These are phyloP conservation scores for Gallirallus australis DNA, from an alignment of 2,797 vertebrate genomes.

Conservation along the genomic window DNA sequence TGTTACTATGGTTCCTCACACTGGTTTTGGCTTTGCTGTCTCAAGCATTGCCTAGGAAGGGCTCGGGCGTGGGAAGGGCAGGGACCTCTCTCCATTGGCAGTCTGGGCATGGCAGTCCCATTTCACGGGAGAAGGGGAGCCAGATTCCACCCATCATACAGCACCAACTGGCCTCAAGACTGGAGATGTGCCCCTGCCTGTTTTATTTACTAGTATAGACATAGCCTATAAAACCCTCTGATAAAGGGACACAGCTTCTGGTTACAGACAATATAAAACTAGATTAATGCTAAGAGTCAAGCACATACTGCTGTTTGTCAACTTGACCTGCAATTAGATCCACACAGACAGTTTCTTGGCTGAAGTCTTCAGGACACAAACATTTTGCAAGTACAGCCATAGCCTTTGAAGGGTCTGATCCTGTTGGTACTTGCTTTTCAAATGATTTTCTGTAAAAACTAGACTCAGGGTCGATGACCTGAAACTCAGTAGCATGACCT, in stretches of 20 bases:
- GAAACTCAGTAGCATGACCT: not conserved
- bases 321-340: constrained; percentile 44
- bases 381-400: not conserved
- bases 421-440: not conserved
- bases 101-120: not conserved
- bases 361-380: not conserved
- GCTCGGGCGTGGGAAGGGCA: not conserved
- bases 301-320: not conserved
- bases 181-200: not conserved
- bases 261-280: not conserved
- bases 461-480: not conserved
- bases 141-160: not conserved
- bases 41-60: not conserved
- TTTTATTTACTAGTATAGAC: not conserved
- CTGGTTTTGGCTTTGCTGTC: not conserved
- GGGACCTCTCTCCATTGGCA: not conserved
- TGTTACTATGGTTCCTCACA: not conserved
- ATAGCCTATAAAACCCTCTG: not conserved
- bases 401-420: not conserved
- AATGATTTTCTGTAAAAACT: not conserved
- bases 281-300: constrained; percentile 1
- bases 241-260: not conserved
- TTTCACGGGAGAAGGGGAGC: not conserved
- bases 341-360: constrained; percentile 26
- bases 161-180: not conserved